Evolutionary conservation across 2,888 invertebrate species (phyloP), one percentile per base, ranked within the genome.

Genomic region (Andrena dorsata): DNA sequence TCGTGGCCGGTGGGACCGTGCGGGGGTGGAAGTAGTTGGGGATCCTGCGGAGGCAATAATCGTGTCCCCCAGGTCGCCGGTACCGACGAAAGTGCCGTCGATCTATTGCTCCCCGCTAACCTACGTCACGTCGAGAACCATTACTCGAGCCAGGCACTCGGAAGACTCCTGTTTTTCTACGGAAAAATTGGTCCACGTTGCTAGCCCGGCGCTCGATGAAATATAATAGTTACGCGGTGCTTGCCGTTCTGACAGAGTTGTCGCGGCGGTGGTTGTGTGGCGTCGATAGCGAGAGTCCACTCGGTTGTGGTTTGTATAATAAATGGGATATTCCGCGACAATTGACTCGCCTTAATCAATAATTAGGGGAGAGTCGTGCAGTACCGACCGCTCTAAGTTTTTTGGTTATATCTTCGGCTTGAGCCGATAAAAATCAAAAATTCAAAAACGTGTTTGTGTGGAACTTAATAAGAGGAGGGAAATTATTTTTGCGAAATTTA

Each of bases 61-160:
- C 83, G 88, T 75, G 80, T 76, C 77, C 73, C 82, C 76, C 73
- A 83, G 75, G 64, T 85, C 73, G 77, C 71, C 73, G 77, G 71
- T 56, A 58, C 69, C 60, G 76, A 80, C 69, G 71, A 87, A 86
- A 87, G 82, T 87, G 69, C 71, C 80, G 76, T 66, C 85, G 82
- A 86, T 79, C 70, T 85, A 85, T 85, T 76, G 75, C 71, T 71
- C 64, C 23, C 58, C 20, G 58, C 66, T 66, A 85, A 82, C 77
- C 66, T 64, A 66, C 51, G 76, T 68, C 61, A 49, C 51, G 61
- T 74, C 82, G 73, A 69, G 73, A 60, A 58, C 74, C 77, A 77
- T 83, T 83, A 74, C 65, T 69, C 61, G 58, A 53, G 1, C 13
- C 63, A 65, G 63, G 20, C 47, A 51, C 49, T 71, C 47, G 60